phyloP scores from a whole-genome alignment of 1,140 invertebrate genomes.

The Steinernema khuongi region DNA sequence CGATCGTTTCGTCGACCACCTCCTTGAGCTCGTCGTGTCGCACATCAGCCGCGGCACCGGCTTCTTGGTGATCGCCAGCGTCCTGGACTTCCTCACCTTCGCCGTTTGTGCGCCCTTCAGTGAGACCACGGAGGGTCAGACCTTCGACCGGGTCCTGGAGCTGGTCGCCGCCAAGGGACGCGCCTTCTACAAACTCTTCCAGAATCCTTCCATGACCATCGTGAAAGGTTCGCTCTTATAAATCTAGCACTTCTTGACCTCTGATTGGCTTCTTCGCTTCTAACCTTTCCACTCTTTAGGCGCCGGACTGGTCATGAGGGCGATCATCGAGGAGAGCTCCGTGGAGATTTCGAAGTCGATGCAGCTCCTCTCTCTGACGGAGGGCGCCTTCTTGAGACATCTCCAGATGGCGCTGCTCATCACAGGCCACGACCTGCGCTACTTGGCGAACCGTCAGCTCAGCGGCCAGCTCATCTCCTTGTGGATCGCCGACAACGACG shows the following conservation, averaged over 20 bases:
- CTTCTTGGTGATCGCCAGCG: constrained; percentile 70
- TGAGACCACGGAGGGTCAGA: constrained; percentile 93
- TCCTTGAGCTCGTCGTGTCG: constrained; percentile 87
- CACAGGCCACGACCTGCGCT: constrained; percentile 65
- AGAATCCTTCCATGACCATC: constrained; percentile 91
- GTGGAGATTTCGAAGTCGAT: constrained; percentile 81
- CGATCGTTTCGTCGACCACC: constrained; percentile 80
- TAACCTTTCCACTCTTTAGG: constrained; percentile 58
- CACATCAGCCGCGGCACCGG: constrained; percentile 76
- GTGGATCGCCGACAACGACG: constrained; percentile 92
- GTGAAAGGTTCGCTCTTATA: constrained; percentile 69
- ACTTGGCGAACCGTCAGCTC: constrained; percentile 71
- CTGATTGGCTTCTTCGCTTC: constrained; percentile 6
- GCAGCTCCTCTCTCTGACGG: constrained; percentile 89
- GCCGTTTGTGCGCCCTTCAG: constrained; percentile 95
- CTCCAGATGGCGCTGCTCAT: constrained; percentile 84
- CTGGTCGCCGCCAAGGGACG: constrained; percentile 85
- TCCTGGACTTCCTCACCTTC: constrained; percentile 98
- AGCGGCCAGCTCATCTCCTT: constrained; percentile 90
- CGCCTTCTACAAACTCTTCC: constrained; percentile 85
- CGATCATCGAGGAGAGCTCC: constrained; percentile 90
- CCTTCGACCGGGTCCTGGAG: constrained; percentile 88
- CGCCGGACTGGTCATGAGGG: constrained; percentile 89
- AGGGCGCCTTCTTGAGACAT: constrained; percentile 91
- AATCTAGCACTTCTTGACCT: not conserved